These are phyloP conservation scores for Agapornis canus DNA, from an alignment of 2,797 vertebrate genomes.

Conservation along the genomic window DNA sequence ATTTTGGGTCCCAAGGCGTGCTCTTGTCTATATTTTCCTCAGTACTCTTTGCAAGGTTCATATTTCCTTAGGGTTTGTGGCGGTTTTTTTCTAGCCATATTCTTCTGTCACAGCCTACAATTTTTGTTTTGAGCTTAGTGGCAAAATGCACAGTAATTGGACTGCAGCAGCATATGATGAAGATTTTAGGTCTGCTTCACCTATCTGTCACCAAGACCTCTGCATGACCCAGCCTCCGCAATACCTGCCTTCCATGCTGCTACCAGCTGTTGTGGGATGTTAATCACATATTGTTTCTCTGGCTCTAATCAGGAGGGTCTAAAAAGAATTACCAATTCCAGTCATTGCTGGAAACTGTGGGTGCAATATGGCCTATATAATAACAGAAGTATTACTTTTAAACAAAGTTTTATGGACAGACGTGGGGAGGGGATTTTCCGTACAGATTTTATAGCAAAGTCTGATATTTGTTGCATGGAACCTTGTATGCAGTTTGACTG, in stretches of 20 bases:
- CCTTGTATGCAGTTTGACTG: neutral
- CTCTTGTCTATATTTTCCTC: neutral
- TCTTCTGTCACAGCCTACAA: conserved; percentile 10
- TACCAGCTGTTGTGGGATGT: neutral
- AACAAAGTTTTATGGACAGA: neutral
- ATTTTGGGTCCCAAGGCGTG: neutral
- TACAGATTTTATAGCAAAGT: neutral
- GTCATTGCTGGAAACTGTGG: neutral
- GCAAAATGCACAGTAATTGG: conserved; percentile 19
- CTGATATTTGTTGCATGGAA: neutral
- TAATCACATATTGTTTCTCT: neutral
- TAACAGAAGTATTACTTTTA: neutral
- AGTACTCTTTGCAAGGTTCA: neutral
- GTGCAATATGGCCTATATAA: neutral
- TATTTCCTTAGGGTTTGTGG: neutral
- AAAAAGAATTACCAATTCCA: neutral
- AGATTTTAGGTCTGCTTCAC: neutral
- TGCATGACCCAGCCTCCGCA: neutral
- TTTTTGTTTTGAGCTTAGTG: conserved; percentile 5
- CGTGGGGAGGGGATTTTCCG: neutral
- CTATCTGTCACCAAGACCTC: conserved; percentile 3
- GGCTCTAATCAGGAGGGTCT: neutral
- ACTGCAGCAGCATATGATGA: neutral
- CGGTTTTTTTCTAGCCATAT: neutral
- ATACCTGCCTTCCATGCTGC: neutral